Evolutionary conservation across 2,797 vertebrate genomes (phyloP).

Genomic region (Gadopsis bispinosus): DNA sequence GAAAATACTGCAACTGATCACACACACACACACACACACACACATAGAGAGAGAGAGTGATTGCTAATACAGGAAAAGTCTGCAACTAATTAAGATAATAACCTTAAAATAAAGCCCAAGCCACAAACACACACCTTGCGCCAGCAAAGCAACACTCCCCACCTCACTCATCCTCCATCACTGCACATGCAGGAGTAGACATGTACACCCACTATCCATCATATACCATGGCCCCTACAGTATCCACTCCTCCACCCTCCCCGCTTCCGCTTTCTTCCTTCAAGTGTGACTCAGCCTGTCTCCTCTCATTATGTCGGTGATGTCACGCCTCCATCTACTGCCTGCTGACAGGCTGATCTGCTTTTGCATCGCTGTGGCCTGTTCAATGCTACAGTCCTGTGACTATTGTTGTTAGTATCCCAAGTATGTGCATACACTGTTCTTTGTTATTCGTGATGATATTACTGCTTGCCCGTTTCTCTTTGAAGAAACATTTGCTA

Average conservation of each 20-base stretch:
- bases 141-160: background rate
- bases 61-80: background rate
- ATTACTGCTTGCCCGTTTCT: background rate
- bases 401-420: background rate
- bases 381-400: background rate
- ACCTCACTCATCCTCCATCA: conserved; percentile 24
- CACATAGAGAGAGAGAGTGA: no score
- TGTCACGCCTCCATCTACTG: conserved; percentile 30
- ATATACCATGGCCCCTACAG: conserved; percentile 12
- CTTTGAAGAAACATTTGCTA: background rate
- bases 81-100: conserved; percentile 3
- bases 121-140: background rate
- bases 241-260: conserved; percentile 5
- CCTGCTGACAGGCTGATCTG: conserved; percentile 25
- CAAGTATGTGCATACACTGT: background rate
- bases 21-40: background rate
- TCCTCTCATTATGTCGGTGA: conserved; percentile 46
- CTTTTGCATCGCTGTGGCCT: background rate
- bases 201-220: conserved; percentile 30
- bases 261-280: conserved; percentile 9
- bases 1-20: background rate
- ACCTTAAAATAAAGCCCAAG: conserved; percentile 1
- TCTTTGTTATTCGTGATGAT: background rate
- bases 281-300: conserved; percentile 49
- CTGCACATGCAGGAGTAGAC: conserved; percentile 43